phyloP scores from a whole-genome alignment of 2,113 vertebrate genomes.

The Stegostoma tigrinum region DNA sequence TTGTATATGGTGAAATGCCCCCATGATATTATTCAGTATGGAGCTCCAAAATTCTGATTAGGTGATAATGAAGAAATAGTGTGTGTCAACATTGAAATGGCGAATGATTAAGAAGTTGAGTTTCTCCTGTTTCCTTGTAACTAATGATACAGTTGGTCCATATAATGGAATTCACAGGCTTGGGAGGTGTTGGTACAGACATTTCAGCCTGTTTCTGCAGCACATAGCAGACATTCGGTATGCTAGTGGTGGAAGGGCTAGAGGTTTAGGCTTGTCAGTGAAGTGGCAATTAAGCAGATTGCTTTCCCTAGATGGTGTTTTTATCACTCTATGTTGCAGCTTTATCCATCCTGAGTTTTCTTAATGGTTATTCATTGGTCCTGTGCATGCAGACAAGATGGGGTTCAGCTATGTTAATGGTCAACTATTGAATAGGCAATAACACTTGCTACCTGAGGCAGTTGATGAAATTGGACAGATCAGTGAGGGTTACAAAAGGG shows the following conservation, averaged over 20 bases:
- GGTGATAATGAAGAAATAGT: not conserved
- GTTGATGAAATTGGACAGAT: not conserved
- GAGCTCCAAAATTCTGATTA: not conserved
- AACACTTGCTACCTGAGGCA: not conserved
- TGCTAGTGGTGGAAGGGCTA: not conserved
- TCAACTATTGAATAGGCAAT: too few species aligned
- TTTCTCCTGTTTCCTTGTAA: not conserved
- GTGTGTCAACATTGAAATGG: not conserved
- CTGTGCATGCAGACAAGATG: too few species aligned
- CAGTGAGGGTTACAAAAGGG: not conserved
- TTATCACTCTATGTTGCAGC: not conserved
- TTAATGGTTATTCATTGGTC: not conserved
- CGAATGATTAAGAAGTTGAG: not conserved
- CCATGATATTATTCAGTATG: not conserved
- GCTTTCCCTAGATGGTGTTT: not conserved
- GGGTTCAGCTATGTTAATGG: too few species aligned
- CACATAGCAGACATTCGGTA: not conserved
- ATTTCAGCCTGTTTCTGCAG: not conserved
- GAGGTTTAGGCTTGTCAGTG: not conserved
- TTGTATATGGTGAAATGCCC: not conserved
- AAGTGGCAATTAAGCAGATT: not conserved
- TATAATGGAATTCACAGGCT: not conserved
- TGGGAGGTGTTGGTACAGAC: not conserved
- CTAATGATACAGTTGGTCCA: too few species aligned
- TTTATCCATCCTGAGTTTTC: not conserved